Evolutionary conservation across 2,113 vertebrate genomes (phyloP), one percentile per base, ranked within the genome.

Genomic region (Bettongia penicillata): DNA sequence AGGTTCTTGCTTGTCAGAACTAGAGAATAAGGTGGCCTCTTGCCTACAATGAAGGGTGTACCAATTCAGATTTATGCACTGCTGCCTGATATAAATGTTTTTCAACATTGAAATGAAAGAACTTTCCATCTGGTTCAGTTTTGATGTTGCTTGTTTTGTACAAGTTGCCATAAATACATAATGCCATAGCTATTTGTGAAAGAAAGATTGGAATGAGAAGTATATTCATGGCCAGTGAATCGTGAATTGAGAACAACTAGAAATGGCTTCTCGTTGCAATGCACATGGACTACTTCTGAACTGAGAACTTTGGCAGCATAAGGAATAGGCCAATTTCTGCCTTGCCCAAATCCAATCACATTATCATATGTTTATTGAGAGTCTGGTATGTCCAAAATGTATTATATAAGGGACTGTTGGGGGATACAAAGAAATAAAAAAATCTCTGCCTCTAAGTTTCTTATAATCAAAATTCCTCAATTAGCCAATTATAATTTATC

Each of bases 51-150:
- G 12, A 68, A 95, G 12, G n/a, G n/a, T 61, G 14, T 51, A 94
- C 16, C 50, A 91, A 96, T 93, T 95, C 55, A 51, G 24, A 94
- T 95, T 95, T 49, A 91, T 51, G 91, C 68, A 90, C 26, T 37
- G 1, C 37, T 96, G 3, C 24, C 19, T 96, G 61, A 91, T 49
- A 47, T 93, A 94, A 94, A 92, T 93, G 92, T 93, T 95, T 94
- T 49, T 97, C n/a, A 92, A 94, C 10, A 94, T 94, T 93, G 26
- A 92, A 91, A 9, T 92, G 61, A 90, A 91, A 92, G 92, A 26
- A 31, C 51, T 51, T 3, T 55, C 49, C 16, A 93, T 89, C 49
- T 93, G 51, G 8, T 92, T 96, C 26, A 4, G 19, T 95, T 93
- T 95, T 11, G 77, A 51, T 84, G 95, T 95, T 52, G 5, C 26